Base-by-base conservation (phyloP, 2,797 vertebrate genomes). In the Argyrosomus regius region DNA sequence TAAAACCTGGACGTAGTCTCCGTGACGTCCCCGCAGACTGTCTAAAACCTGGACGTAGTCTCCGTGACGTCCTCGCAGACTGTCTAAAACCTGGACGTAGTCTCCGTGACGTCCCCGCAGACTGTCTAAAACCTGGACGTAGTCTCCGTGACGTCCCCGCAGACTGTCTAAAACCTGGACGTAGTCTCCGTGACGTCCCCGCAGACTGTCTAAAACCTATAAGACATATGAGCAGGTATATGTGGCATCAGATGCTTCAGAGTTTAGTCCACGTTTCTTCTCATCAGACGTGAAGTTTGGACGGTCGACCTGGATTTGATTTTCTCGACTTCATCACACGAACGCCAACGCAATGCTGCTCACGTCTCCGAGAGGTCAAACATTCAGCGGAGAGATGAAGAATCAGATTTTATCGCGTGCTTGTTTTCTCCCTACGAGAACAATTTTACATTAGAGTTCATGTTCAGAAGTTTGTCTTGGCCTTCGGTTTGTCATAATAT, bases 391-490 rank as follows among this genome's bases (percentile, higher is more conserved):
- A 71, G 24, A 72, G 63, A 65, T 80, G 24, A 68, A 57, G 69
- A 64, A 35, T 60, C 70, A 22, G 57, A 45, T 60, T 57, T 56
- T 5, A 74, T 72, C 50, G 12, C 17, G 22, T 18, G 5, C 54
- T 58, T 48, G 20, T 52, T 63, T 48, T 35, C 54, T 66, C 41
- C 53, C 24, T 7, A 22, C 18, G 5, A 57, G 26, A 52, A 57
- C 73, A 18, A 54, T 72, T 80, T 50, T 52, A 35, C 46, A 66
- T 64, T 58, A 11, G 2, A 84, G 77, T 73, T 56, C 22, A 56
- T 78, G 64, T 75, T 75, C 64, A 66, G 68, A 0, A 4, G 86
- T 87, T 89, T 85, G 49, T 85, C 61, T 91, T 89, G 88, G 86
- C 86, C 12, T 24, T 8, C 0, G 57, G 12, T 58, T 78, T 31